Evolutionary conservation across 2,797 vertebrate species (phyloP), one percentile per base, ranked within the genome.

Genomic region (Tokudaia tokunoshimensis): DNA sequence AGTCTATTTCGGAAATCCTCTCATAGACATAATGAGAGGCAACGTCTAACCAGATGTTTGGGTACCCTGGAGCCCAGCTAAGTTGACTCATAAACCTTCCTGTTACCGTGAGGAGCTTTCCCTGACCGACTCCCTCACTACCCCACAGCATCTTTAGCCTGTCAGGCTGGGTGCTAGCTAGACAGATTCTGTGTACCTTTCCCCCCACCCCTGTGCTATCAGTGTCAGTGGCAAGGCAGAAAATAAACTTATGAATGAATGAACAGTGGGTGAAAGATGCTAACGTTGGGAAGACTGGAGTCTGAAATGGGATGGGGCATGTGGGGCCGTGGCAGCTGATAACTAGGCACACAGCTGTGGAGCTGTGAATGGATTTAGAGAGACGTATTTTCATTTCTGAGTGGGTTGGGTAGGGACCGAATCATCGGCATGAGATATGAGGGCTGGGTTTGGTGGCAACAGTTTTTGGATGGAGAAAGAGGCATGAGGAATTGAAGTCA

Each of bases 391-490:
- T 85, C 31, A 41, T 52, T 57, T 89, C 17, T 92, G 79, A 81
- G 84, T 84, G 57, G 88, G 52, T 34, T 13, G 74, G 78, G 78
- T 61, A 76, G 61, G 41, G 65, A 65, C 44, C 85, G 89, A 97
- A 41, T 91, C 94, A 94, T 90, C 24, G 8, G n/a, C 79, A 79
- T 67, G 91, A 89, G 92, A 85, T 41, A 61, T 92, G 81, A 91
- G 65, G 80, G 94, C 50, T 19, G 65, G 52, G 63, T 52, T 91
- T 76, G 22, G 84, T 70, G 52, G 50, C 44, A 37, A 96, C 87
- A 93, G 57, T 13, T 90, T 94, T 92, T 83, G 47, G 89, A 92
- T 81, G 22, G 72, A 89, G 52, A 90, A 87, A 90, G 61, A 83
- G 1, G 61, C 12, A 50, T 70, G 34, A 93, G 31, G 92, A 94